Percentiles rank a stretch among this genome's conserved stretches.
phyloP scores from a whole-genome alignment of 2,797 vertebrate genomes.

The Cheirogaleus major region DNA sequence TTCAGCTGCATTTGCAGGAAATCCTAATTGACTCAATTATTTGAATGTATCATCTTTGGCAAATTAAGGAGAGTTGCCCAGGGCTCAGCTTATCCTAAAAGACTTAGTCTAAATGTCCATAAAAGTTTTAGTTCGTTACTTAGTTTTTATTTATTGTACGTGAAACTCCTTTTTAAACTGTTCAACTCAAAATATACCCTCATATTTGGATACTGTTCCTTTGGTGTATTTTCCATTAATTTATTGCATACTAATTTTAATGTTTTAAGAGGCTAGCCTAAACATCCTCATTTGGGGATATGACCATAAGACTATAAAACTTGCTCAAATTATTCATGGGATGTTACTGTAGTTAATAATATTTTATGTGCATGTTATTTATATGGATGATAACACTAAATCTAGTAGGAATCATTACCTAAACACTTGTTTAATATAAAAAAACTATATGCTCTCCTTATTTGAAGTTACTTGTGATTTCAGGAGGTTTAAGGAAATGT shows the following conservation, averaged over 20 bases:
- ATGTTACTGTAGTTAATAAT: neutral
- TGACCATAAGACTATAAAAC: neutral
- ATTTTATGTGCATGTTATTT: neutral
- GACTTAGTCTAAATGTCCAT: neutral
- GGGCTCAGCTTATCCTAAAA: slow-evolving; percentile 7
- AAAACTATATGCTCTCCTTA: neutral
- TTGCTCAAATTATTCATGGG: neutral
- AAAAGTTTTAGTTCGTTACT: slow-evolving; percentile 5
- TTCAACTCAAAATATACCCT: neutral
- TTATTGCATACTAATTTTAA: neutral
- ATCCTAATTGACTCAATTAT: slow-evolving; percentile 33
- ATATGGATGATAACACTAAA: neutral
- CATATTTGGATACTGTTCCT: neutral
- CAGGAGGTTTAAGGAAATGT: neutral
- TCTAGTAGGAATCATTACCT: neutral
- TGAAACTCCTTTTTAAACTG: slow-evolving; percentile 13
- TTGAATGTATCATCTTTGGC: slow-evolving; percentile 19
- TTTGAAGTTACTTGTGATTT: slow-evolving; percentile 20
- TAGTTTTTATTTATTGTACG: slow-evolving; percentile 21
- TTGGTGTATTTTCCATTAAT: neutral
- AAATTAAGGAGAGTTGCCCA: slow-evolving; percentile 19
- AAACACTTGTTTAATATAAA: neutral
- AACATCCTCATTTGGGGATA: neutral
- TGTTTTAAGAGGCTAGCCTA: neutral
- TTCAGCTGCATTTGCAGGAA: slow-evolving; percentile 6